Base-by-base conservation (phyloP, 1,140 invertebrate species). In the Carcinoscorpius rotundicauda region DNA sequence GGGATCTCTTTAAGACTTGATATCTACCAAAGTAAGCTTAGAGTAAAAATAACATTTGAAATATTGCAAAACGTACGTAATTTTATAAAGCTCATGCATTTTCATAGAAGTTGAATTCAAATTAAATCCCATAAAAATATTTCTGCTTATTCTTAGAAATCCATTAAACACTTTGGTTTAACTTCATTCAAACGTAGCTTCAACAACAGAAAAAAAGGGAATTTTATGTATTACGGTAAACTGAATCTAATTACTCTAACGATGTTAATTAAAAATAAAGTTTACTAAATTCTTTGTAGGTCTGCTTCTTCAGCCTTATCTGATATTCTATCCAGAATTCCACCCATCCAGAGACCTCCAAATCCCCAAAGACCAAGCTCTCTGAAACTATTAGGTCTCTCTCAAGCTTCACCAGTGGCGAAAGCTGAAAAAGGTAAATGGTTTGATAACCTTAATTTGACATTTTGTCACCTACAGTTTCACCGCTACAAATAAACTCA, bases 311-410 rank as follows among this genome's bases (percentile, higher is more conserved):
- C 68, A 49, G 71, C 71, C 65, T 71, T 74, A 3, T 71, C 72
- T n/a, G 73, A 74, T 55, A 73, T 74, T 55, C 64, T 74, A 51
- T 65, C 64, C 52, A 74, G 76, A 57, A 61, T 77, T 63, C 76
- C 75, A 65, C 74, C 74, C 61, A 60, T 60, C 6, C 70, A 69
- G 60, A 66, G 72, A 58, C 62, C 64, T 5, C 67, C 68, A 51
- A 69, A 67, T 63, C 69, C 71, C 62, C 71, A 71, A 58, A 61
- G 70, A 10, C 68, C 69, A 9, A 71, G 67, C 61, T 71, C 71
- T 57, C 65, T 71, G 9, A 70, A 69, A n/a, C 59, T 69, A 52
- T 66, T 71, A 29, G 61, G 63, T 49, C 58, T 67, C 4, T 49
- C 52, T 3, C 66, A 63, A 6, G 29, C 66, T 4, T 58, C 66